A percentile compares a stretch with the other conserved stretches of the same genome.
Evolutionary conservation across 2,797 vertebrate species (phyloP).

Genomic region (Tarsius wallacei): DNA sequence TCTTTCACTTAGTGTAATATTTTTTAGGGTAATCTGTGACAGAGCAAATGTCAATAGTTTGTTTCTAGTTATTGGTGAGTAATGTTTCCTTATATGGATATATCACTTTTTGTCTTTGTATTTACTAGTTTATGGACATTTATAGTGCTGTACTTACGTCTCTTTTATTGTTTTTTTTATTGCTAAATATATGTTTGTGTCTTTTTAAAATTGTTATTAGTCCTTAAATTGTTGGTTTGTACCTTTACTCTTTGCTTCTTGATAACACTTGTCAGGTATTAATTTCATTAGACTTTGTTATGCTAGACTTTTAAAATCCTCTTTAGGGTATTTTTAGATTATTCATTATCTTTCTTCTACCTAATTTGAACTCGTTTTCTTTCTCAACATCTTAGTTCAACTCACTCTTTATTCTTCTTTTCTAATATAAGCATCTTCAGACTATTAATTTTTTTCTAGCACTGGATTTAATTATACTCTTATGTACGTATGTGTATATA

Average conservation of each 20-base stretch:
- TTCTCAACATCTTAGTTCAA: background rate
- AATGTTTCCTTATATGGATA: background rate
- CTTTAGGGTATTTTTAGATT: slow-evolving; percentile 24
- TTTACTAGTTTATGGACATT: background rate
- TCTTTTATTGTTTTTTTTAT: background rate
- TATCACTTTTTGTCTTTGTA: background rate
- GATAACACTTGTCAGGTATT: background rate
- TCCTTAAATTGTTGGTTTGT: background rate
- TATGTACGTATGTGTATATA: background rate
- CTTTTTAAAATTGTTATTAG: background rate
- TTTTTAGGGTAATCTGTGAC: background rate
- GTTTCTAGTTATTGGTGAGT: background rate
- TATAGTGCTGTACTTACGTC: background rate
- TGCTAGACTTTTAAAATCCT: background rate
- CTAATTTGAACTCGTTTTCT: background rate
- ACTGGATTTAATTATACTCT: background rate
- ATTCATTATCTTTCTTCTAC: background rate
- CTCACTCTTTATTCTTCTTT: background rate
- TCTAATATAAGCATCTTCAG: background rate
- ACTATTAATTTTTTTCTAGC: background rate
- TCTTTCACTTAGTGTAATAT: background rate
- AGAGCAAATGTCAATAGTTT: background rate
- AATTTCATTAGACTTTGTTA: background rate
- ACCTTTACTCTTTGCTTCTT: slow-evolving; percentile 29
- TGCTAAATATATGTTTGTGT: background rate